These are phyloP conservation scores for Cydia pomonella DNA, from an alignment of 1,140 invertebrate genomes.

Conservation along the genomic window DNA sequence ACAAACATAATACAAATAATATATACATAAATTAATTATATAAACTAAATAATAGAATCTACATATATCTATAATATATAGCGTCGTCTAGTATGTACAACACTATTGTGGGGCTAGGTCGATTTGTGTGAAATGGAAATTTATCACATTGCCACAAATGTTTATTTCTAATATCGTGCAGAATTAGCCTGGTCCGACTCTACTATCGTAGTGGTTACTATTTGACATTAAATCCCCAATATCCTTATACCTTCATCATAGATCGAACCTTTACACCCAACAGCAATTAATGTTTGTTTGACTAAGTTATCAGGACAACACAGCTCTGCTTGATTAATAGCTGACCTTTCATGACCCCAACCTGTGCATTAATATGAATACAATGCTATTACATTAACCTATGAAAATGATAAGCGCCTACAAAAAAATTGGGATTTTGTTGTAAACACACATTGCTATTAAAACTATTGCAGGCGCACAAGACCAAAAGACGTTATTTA, in stretches of 20 bases:
- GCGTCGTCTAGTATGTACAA: too few relatives aligned
- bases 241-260: not conserved
- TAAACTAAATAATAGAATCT: too few relatives aligned
- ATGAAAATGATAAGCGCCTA: not conserved
- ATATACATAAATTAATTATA: too few relatives aligned
- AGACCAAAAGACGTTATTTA: not conserved
- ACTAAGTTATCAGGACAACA: slow-evolving; percentile 13
- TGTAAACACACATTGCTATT: not conserved
- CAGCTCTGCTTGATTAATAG: slow-evolving; percentile 11
- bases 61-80: too few relatives aligned
- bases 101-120: too few relatives aligned
- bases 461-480: not conserved
- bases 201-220: too few relatives aligned
- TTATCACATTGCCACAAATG: too few relatives aligned
- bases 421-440: not conserved
- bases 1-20: too few relatives aligned
- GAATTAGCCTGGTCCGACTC: too few relatives aligned
- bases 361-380: not conserved
- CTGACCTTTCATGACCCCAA: slow-evolving; percentile 17
- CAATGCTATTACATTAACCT: not conserved
- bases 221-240: slow-evolving; percentile 2
- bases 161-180: too few relatives aligned
- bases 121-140: too few relatives aligned
- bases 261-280: not conserved
- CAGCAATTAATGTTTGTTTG: not conserved